A percentile compares a stretch with the other conserved stretches of the same genome.
phyloP scores from a whole-genome alignment of 2,888 invertebrate genomes.

The Amiota communis region DNA sequence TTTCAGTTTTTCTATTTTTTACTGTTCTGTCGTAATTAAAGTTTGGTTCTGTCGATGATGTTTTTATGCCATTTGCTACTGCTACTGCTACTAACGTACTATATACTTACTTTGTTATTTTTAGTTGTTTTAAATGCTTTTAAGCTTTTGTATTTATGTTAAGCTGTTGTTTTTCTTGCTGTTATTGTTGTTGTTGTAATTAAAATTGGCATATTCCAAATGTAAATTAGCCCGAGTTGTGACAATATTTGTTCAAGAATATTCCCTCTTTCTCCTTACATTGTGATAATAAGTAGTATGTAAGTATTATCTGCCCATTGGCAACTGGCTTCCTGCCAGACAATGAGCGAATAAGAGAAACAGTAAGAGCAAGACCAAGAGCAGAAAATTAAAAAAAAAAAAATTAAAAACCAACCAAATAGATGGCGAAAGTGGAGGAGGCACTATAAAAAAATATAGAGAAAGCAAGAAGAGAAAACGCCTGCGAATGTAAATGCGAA shows the following conservation, averaged over 20 bases:
- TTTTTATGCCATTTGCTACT: too few species aligned
- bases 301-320: too few species aligned
- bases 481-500: not conserved
- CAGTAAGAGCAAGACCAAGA: too few species aligned
- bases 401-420: not conserved
- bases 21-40: not conserved
- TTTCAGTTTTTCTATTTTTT: not conserved
- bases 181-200: not conserved
- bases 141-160: not conserved
- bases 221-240: constrained; percentile 1
- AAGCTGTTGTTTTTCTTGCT: not conserved
- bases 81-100: too few species aligned
- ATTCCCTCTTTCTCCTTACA: not conserved
- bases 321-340: too few species aligned
- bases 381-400: too few species aligned
- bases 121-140: not conserved
- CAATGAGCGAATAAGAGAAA: too few species aligned
- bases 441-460: not conserved
- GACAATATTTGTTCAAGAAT: not conserved
- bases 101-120: constrained; percentile 11
- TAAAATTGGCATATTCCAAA: constrained; percentile 19
- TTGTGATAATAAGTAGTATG: too few species aligned
- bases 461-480: not conserved
- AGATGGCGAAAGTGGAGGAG: not conserved
- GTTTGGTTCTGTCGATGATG: too few species aligned